Evolutionary conservation across 92 coral and sea anemone genomes (phyloP).

Genomic region (Ricordea florida): DNA sequence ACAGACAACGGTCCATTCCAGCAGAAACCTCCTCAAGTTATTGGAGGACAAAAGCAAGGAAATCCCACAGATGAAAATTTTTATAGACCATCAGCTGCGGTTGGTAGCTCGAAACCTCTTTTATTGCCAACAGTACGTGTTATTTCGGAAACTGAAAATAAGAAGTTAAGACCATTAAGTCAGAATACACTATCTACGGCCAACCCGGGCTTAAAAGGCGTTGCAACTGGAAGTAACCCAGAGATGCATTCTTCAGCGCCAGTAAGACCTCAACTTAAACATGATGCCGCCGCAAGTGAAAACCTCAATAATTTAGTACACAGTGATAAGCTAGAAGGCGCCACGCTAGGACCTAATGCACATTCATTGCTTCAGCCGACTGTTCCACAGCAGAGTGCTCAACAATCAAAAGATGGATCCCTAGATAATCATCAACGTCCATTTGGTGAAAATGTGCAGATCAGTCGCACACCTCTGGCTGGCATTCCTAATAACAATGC

Average conservation of each 20-base stretch:
- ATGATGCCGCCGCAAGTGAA: not conserved
- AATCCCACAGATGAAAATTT: not conserved
- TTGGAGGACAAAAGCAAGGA: not conserved
- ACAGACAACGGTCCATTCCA: not conserved
- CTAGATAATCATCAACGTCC: not conserved
- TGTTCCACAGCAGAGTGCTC: not conserved
- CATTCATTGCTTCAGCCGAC: conserved; percentile 25
- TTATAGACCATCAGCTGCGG: too few relatives aligned
- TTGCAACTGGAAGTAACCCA: not conserved
- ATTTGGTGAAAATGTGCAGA: not conserved
- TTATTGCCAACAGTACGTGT: too few relatives aligned
- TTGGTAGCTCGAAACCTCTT: too few relatives aligned
- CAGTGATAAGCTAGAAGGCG: conserved; percentile 36
- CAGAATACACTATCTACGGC: not conserved
- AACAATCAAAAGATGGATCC: not conserved
- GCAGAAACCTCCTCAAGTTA: not conserved
- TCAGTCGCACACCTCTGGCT: not conserved
- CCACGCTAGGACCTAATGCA: conserved; percentile 30
- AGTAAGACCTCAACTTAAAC: not conserved
- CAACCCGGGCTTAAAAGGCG: not conserved
- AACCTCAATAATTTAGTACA: not conserved
- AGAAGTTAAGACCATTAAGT: not conserved
- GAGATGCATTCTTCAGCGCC: not conserved
- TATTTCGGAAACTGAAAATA: not conserved
- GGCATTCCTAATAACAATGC: not conserved